Conservation (phyloP, 2,888 invertebrate species). For the Hirtodrosophila histrioides region DNA sequence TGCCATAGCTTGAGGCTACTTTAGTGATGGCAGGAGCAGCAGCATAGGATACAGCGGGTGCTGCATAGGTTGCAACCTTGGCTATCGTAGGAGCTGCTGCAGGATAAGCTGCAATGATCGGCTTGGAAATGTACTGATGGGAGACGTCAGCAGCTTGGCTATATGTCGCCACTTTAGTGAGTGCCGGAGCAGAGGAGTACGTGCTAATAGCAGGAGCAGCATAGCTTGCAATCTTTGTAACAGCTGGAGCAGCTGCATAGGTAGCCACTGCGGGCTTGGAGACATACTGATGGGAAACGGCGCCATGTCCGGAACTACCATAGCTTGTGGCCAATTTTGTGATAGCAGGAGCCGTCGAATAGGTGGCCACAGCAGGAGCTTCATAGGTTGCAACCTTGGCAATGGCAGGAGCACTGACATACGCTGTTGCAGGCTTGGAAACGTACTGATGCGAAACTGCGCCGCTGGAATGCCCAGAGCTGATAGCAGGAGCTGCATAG, state of each 20-base stretch:
- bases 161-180: conserved; percentile 55
- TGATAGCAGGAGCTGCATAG: conserved; percentile 20
- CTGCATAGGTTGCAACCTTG: conserved; percentile 53
- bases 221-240: conserved; percentile 44
- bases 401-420: conserved; percentile 47
- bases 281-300: conserved; percentile 62
- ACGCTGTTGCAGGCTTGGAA: conserved; percentile 44
- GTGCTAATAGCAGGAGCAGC: conserved; percentile 25
- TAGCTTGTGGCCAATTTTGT: conserved; percentile 35
- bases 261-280: conserved; percentile 62
- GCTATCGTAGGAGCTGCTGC: conserved; percentile 39
- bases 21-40: conserved; percentile 36
- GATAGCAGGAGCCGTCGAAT: conserved; percentile 48
- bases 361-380: conserved; percentile 52
- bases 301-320: conserved; percentile 41
- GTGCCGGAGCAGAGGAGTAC: conserved; percentile 36
- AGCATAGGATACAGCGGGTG: conserved; percentile 47
- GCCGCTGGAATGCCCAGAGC: conserved; percentile 41
- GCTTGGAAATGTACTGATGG: conserved; percentile 70
- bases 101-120: conserved; percentile 35
- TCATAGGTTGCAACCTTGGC: conserved; percentile 52
- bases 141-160: conserved; percentile 55
- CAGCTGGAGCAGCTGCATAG: conserved; percentile 36
- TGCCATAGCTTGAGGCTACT: conserved; percentile 7
- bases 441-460: conserved; percentile 64